Base-by-base conservation (phyloP, 1,140 invertebrate genomes). In the Drosophila busckii region DNA sequence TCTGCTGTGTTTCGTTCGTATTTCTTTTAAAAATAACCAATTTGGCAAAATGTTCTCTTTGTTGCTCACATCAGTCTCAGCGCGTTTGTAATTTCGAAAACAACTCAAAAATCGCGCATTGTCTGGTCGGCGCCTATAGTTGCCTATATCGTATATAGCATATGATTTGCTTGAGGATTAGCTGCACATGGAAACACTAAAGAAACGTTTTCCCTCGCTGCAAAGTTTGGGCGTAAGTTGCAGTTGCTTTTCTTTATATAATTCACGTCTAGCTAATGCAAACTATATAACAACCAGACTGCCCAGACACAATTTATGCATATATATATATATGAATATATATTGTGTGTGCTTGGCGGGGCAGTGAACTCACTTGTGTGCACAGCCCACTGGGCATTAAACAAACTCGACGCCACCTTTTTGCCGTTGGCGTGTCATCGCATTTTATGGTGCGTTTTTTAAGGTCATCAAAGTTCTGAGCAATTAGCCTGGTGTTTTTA, bases 141-240 rank as follows among this genome's bases (percentile, higher is more conserved):
- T 52, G 32, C 37, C 50, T 56, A 46, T 58, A 38, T 32, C 40
- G 34, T 40, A 55, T 69, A 61, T 58, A 48, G 28, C 46, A 31
- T 55, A 63, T 68, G 52, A 49, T 34, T 41, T 52, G 17, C 25
- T 40, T 23, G 34, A 34, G 9, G 15, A 23, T 16, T 19, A 25
- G 23, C 13, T 37, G 20, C 35, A 22, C 9, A 86, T 86, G 84
- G 56, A 87, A 44, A 84, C 83, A 25, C 54, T 88, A 9, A 88
- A 88, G 42, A 88, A 86, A 75, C 82, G 85, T 31, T 88, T 87
- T 58, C 86, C 86, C 34, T 88, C 87, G 59, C 65, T 88, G 46
- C 73, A 87, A 61, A 87, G 86, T 76, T 71, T 88, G 45, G 87
- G 87, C 58, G 87, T 88, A 87, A 87, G 87, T 87, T 15, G 35